Conservation (phyloP, 2,797 vertebrate species). For the Manis pentadactyla region DNA sequence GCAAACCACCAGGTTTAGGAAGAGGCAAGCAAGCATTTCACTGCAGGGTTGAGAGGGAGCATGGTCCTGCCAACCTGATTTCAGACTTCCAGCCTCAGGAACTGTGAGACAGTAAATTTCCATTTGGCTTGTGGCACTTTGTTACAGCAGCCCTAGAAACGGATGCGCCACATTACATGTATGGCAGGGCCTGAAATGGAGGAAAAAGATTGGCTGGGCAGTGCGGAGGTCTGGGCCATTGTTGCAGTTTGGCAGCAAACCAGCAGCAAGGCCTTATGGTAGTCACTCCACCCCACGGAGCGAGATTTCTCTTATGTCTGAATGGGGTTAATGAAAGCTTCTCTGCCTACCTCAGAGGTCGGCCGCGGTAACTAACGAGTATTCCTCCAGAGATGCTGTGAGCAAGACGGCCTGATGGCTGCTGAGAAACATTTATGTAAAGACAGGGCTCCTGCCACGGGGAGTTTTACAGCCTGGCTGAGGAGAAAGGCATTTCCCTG, state of each 20-base stretch:
- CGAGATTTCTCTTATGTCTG: background rate
- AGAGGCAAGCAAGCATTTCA: background rate
- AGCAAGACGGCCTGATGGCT: background rate
- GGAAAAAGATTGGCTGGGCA: background rate
- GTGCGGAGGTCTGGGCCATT: background rate
- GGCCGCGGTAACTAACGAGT: conserved; percentile 1
- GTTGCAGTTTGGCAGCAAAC: background rate
- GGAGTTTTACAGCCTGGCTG: conserved; percentile 16
- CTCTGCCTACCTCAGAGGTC: background rate
- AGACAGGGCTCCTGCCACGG: background rate
- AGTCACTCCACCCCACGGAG: background rate
- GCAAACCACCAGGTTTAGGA: background rate
- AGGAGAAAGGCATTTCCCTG: background rate
- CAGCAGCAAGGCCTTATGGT: background rate
- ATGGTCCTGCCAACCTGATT: background rate
- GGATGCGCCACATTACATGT: background rate
- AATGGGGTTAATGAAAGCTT: background rate
- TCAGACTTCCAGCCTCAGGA: background rate
- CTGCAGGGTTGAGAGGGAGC: background rate
- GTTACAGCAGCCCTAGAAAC: background rate
- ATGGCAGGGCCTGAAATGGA: background rate
- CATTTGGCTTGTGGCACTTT: background rate
- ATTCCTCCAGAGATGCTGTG: background rate
- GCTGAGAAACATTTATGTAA: conserved; percentile 25
- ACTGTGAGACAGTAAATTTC: background rate